Evolutionary conservation across 2,888 invertebrate genomes (phyloP), one percentile per base, ranked within the genome.

Genomic region (Lysandra coridon): DNA sequence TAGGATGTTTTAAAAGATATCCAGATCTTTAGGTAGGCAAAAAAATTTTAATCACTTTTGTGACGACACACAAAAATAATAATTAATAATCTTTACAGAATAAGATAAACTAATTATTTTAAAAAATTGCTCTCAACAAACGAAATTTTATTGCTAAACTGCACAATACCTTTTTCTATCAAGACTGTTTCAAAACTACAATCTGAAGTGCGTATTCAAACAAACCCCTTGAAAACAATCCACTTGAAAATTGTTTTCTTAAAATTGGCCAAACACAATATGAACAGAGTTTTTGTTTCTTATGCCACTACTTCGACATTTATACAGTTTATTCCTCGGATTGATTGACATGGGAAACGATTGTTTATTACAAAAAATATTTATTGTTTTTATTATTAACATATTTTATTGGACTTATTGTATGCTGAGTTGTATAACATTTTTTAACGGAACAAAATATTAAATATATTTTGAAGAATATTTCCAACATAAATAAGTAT

Each of bases 341-440:
- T 88, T 93, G 92, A 93, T 92, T 91, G 92, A 93, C 92, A 90
- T 92, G 93, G 88, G 93, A 93, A 90, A 86, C 82, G 82, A 78
- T 80, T 79, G 76, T 73, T 73, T 49, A 30, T 78, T 73, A 62
- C 33, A 73, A 57, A 73, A 78, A 57, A n/a, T 73, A 73, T 80
- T 78, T 79, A 30, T 80, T 79, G 78, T 76, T 73, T 80, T 79
- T 60, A 69, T 73, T 81, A 79, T 75, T 73, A 79, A 40, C 73
- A n/a, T 77, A 78, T 69, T 73, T 78, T 78, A 78, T 62, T 78
- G n/a, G 44, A 37, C 1, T 77, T 57, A 23, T 62, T 62, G 3
- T 73, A 5, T 69, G 10, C 1, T 1, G 7, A 64, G 12, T 33
- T 10, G 10, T 23, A 62, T 62, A 62, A 62, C 7, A 1, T 7